Evolutionary conservation across 2,888 invertebrate species (phyloP), one percentile per base, ranked within the genome.

Genomic region (Tortrix viridana): DNA sequence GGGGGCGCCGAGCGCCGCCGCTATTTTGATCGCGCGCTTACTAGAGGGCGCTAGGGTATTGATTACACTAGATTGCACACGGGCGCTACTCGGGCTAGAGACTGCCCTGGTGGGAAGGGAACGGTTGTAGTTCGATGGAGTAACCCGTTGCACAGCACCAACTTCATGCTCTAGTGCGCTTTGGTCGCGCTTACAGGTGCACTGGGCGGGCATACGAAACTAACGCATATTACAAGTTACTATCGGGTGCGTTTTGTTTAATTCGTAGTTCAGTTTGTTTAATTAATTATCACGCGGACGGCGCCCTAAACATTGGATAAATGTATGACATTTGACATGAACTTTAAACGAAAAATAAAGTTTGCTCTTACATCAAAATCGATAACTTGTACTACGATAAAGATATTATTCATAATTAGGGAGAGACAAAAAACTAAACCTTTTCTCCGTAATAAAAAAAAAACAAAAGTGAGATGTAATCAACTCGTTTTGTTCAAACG

Each of bases 161-260:
- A 66, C 70, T 84, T 79, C 79, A 85, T 75, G 88, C 82, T 83
- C 75, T 77, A 82, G 66, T 80, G 85, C 76, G 57, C 79, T 75
- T 86, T 86, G 80, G 84, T 77, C 80, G 71, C 82, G 85, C 65
- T 62, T 52, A 81, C 90, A 90, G 87, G 89, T 89, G 88, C 71
- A 76, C 71, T 66, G 61, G 69, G 70, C 68, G 20, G 47, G n/a
- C 52, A 32, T 41, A 22, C 47, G 6, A 53, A 19, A 19, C n/a
- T 37, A 14, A 38, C n/a, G 16, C 50, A 41, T 62, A 52, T 50
- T 26, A 7, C 19, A 20, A 57, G 38, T 0, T 32, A 6, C 12
- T 41, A 57, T 57, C 23, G 50, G 18, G 16, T 3, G 26, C 37
- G 16, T 44, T 50, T 56, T 37, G 9, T 32, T 43, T 18, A 9